Percentiles rank a stretch among this genome's conserved stretches.
Evolutionary conservation across 2,888 invertebrate genomes (phyloP).

Genomic region (Tipula vernalis): DNA sequence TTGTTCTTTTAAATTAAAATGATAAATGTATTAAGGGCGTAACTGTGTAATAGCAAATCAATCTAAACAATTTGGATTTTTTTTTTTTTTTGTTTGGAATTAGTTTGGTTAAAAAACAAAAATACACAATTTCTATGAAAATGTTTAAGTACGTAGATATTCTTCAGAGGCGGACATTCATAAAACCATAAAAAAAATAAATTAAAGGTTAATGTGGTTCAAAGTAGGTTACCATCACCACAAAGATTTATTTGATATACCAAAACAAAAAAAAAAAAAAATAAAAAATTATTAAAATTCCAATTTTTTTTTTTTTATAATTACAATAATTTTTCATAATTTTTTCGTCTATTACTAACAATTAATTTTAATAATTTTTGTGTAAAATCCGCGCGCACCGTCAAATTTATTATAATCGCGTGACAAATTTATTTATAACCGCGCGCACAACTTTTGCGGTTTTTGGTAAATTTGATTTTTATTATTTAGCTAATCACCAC

Average conservation of each 20-base stretch:
- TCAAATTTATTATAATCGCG: background rate
- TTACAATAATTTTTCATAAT: background rate
- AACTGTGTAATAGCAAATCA: background rate
- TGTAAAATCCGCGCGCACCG: background rate
- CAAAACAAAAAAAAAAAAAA: background rate
- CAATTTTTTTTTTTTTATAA: background rate
- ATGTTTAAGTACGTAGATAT: background rate
- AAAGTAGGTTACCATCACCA: background rate
- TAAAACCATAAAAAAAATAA: background rate
- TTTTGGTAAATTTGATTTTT: background rate
- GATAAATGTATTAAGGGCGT: slow-evolving; percentile 4
- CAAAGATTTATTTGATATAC: background rate
- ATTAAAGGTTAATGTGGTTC: background rate
- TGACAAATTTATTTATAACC: background rate
- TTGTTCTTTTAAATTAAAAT: background rate
- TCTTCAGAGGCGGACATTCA: background rate
- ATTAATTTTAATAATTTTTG: background rate
- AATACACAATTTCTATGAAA: background rate
- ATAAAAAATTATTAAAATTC: background rate
- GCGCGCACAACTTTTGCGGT: background rate
- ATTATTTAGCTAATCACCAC: background rate
- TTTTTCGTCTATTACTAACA: background rate
- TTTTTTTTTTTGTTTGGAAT: too few species aligned
- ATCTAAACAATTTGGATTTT: background rate
- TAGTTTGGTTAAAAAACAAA: background rate